Base-by-base conservation (phyloP, 1,140 invertebrate species). In the Sitophilus oryzae region DNA sequence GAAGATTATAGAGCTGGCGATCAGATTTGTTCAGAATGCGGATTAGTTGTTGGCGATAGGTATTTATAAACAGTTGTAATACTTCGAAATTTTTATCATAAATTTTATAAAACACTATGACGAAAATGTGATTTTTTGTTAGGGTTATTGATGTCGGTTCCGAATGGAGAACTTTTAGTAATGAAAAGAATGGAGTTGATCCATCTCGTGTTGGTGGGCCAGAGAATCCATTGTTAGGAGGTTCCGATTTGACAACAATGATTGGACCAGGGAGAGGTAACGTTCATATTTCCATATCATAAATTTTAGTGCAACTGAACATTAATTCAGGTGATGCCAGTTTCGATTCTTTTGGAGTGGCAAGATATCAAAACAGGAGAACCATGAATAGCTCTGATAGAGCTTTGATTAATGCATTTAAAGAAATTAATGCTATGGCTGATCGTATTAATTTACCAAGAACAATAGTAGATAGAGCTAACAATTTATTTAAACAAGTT, bases 71-170 rank as follows among this genome's bases (percentile, higher is more conserved):
- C n/a, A n/a, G n/a, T 15, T 34, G 35, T 48, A 40, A 45, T 3
- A 9, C 6, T 18, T 35, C n/a, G n/a, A n/a, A 47, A 35, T 48
- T 21, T 22, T 25, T n/a, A n/a, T 15, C 9, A 9, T 50, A 41
- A n/a, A n/a, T n/a, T n/a, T 19, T 22, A 42, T 34, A 36, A 43
- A 49, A 34, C 23, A 35, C 34, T 1, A 14, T 46, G 19, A 41
- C 15, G 5, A 8, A 8, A 8, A 5, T 41, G 5, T 5, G 18
- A 2, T 46, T 46, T 40, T 42, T 58, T 52, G 76, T 19, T 66
- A 93, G 94, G 70, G 93, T 99, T 0, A 95, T 99, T 61, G 97
- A 99, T 79, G 97, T 99, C n/a, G 96, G 96, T n/a, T 98, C 96
- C n/a, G 97, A 99, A 75, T 99, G 97, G 97, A 81, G 97, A 73